Evolutionary conservation across 2,888 invertebrate genomes (phyloP), one percentile per base, ranked within the genome.

Genomic region (Drosophila quasianomalipes): DNA sequence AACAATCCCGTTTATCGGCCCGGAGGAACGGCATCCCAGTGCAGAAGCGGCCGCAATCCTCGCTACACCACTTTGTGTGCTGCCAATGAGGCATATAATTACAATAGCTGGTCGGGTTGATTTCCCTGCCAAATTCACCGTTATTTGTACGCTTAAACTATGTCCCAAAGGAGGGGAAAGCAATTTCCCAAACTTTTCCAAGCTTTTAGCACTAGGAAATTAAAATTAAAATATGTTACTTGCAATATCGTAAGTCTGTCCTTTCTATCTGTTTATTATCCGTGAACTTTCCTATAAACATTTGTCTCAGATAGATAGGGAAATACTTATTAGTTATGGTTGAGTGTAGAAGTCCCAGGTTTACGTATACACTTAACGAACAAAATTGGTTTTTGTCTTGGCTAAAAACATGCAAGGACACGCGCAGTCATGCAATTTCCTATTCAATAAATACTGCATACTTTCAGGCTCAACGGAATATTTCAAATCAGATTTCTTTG

Each of bases 1-100:
- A 83, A 79, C 35, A 79, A 82, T 52, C 79, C 91, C 5, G 72
- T 89, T 4, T 90, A 91, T 51, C 70, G 87, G 6, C 62, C 77
- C n/a, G 91, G 91, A 2, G 3, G 53, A 14, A 63, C 80, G 2
- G 91, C 81, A 10, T 52, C 75, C 0, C 72, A 76, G 28, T 91
- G 91, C 47, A 37, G 39, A 7, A 62, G 63, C 5, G 91, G 91
- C 0, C 73, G 74, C 1, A 82, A 91, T 70, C 62, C 82, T 1
- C 67, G 35, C 14, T 92, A 77, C 61, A 31, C 64, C n/a, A 80
- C 80, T 54, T 74, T 91, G 2, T 91, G 91, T 63, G 70, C 81
- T 1, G 47, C 33, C 5, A 77, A 41, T 19, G 90, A 91, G 62
- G 47, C 16, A 12, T 90, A 91, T 44, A 75, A 64, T 60, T 82